These are phyloP conservation scores for Pygoscelis adeliae DNA, from an alignment of 2,113 vertebrate genomes.

Conservation along the genomic window DNA sequence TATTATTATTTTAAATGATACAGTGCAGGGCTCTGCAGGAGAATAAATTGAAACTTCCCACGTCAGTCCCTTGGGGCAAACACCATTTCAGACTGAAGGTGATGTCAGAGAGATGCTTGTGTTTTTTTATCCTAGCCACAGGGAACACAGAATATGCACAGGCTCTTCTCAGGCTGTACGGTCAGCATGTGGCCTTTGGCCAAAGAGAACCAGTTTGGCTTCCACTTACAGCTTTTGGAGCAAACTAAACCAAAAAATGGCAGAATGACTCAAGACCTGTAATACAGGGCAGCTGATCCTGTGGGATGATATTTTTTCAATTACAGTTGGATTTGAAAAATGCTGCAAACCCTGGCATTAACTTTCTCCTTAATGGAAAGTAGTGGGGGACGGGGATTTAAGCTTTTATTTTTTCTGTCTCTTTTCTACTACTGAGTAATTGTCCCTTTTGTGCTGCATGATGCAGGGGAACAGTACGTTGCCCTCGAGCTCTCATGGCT, in stretches of 20 bases:
- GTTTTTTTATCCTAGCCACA: not conserved
- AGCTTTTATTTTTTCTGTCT: not conserved
- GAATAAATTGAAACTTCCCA: slow-evolving; percentile 19
- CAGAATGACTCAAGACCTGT: not conserved
- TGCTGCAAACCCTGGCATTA: slow-evolving; percentile 13
- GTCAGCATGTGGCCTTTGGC: not conserved
- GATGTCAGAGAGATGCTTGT: not conserved
- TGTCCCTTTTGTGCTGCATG: not conserved
- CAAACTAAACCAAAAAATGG: not conserved
- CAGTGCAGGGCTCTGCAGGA: not conserved
- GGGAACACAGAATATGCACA: not conserved
- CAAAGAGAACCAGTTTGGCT: not conserved
- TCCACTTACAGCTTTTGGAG: not conserved
- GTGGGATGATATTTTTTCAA: not conserved
- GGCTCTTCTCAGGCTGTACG: not conserved
- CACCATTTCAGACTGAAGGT: not conserved
- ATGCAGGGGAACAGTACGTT: slow-evolving; percentile 16
- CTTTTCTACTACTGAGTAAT: not conserved
- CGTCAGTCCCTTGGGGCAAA: not conserved
- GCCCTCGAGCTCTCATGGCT: not conserved
- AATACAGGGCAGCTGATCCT: not conserved
- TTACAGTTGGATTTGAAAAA: slow-evolving; percentile 22
- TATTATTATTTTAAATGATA: not conserved
- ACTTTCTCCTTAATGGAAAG: slow-evolving; percentile 13
- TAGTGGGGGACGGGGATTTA: not conserved